These are phyloP conservation scores for Anas platyrhynchos DNA, from an alignment of 2,113 vertebrate species.

Conservation along the genomic window DNA sequence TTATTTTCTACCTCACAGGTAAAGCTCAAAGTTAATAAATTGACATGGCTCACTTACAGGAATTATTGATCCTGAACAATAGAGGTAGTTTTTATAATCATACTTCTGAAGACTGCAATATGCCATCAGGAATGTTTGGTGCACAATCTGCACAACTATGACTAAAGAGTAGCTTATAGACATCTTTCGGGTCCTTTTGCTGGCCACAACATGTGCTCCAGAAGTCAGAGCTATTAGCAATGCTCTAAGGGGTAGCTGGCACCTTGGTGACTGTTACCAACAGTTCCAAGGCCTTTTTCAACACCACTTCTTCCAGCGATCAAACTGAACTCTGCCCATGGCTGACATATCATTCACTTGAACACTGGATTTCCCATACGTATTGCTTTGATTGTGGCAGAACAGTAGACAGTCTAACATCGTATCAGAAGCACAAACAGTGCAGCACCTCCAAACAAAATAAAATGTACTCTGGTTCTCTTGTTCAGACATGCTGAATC, in stretches of 20 bases:
- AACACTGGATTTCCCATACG: not conserved
- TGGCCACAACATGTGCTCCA: not conserved
- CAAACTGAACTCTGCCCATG: not conserved
- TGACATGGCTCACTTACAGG: not conserved
- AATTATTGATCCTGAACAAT: not conserved
- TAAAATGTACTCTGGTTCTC: not conserved
- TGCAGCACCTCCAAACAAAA: not conserved
- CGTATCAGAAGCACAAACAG: not conserved
- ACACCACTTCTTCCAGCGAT: not conserved
- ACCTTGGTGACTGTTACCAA: not conserved
- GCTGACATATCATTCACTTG: not conserved
- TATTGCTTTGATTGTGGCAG: not conserved
- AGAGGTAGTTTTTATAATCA: not conserved
- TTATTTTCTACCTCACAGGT: not conserved
- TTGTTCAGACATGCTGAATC: not conserved
- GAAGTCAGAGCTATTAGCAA: not conserved
- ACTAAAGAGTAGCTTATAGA: not conserved
- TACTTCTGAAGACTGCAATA: not conserved
- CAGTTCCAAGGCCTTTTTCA: not conserved
- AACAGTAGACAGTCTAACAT: not conserved
- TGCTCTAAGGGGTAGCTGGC: rapidly evolving
- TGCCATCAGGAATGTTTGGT: not conserved
- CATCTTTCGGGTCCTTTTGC: not conserved
- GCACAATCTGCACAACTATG: not conserved
- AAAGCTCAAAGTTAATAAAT: not conserved